phyloP scores from a whole-genome alignment of 1,140 invertebrate genomes.

The Drosophila grimshawi region DNA sequence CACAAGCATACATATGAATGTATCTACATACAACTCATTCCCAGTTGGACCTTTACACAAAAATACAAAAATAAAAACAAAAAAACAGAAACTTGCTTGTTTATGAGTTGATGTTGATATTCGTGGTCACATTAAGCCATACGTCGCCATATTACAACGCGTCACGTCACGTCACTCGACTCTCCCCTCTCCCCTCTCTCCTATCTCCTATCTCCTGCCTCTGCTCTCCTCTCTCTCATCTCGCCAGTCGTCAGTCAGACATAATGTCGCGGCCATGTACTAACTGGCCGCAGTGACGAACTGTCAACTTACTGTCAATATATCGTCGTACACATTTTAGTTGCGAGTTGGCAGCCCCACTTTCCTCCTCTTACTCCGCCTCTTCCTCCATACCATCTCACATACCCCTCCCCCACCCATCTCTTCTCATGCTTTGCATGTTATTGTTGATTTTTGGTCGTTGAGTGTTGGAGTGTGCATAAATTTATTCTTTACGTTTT shows the following conservation, averaged over 20 bases:
- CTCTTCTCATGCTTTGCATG: constrained; percentile 10
- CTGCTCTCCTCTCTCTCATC: not conserved
- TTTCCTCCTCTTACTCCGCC: not conserved
- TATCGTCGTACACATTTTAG: constrained; percentile 34
- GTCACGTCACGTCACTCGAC: constrained; percentile 46
- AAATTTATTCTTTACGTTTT: constrained; percentile 71
- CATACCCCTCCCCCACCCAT: not conserved
- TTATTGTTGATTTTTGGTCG: constrained; percentile 59
- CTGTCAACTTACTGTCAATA: constrained; percentile 77
- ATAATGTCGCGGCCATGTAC: constrained; percentile 56
- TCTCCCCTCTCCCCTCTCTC: not conserved
- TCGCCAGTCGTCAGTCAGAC: constrained; percentile 45
- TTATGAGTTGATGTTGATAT: constrained; percentile 70
- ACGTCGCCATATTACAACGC: constrained; percentile 63
- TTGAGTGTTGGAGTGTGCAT: constrained; percentile 60
- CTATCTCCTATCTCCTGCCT: too few relatives aligned
- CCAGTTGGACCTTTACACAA: not conserved
- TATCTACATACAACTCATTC: constrained; percentile 14
- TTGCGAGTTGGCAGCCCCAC: constrained; percentile 25
- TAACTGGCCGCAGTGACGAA: constrained; percentile 62
- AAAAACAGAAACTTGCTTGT: constrained; percentile 10
- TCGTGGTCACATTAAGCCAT: constrained; percentile 73
- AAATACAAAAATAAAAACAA: not conserved
- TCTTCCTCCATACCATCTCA: too few relatives aligned
- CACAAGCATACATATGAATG: not conserved